phyloP scores from a whole-genome alignment of 1,140 invertebrate species.

The Cotesia glomerata region DNA sequence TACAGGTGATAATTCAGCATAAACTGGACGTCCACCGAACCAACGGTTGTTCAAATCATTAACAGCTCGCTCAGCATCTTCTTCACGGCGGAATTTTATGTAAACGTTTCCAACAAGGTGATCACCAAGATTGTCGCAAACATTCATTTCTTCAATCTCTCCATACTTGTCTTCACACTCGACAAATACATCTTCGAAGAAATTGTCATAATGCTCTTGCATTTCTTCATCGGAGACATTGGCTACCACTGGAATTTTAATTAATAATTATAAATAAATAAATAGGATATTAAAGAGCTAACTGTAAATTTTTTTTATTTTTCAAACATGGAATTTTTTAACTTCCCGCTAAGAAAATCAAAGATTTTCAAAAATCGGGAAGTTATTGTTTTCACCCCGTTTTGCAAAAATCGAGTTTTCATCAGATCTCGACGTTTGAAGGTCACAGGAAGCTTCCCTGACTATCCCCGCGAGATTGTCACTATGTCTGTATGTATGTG shows the following conservation, averaged over 20 bases:
- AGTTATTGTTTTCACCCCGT: too few relatives aligned
- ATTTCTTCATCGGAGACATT: slow-evolving; percentile 96
- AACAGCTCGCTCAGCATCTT: slow-evolving; percentile 97
- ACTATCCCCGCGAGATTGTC: too few relatives aligned
- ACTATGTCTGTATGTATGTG: too few relatives aligned
- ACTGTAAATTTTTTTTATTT: too few relatives aligned
- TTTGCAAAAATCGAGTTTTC: too few relatives aligned
- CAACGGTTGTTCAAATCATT: slow-evolving; percentile 97
- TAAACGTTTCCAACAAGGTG: slow-evolving; percentile 98
- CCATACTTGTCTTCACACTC: slow-evolving; percentile 99
- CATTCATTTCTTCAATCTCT: slow-evolving; percentile 99
- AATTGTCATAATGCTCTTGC: slow-evolving; percentile 99
- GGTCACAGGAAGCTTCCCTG: too few relatives aligned
- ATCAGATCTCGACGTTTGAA: too few relatives aligned
- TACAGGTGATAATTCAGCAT: slow-evolving; percentile 96
- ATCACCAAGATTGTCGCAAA: slow-evolving; percentile 98
- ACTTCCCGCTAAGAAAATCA: too few relatives aligned
- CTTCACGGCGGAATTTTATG: slow-evolving; percentile 97
- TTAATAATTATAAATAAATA: too few relatives aligned
- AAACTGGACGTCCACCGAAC: slow-evolving; percentile 98
- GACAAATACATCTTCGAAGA: slow-evolving; percentile 99
- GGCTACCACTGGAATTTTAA: slow-evolving; percentile 72
- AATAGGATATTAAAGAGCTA: too few relatives aligned
- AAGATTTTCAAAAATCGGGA: too few relatives aligned
- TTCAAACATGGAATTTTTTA: too few relatives aligned